Base-by-base conservation (phyloP, 2,888 invertebrate species). In the Patella ulyssiponensis region DNA sequence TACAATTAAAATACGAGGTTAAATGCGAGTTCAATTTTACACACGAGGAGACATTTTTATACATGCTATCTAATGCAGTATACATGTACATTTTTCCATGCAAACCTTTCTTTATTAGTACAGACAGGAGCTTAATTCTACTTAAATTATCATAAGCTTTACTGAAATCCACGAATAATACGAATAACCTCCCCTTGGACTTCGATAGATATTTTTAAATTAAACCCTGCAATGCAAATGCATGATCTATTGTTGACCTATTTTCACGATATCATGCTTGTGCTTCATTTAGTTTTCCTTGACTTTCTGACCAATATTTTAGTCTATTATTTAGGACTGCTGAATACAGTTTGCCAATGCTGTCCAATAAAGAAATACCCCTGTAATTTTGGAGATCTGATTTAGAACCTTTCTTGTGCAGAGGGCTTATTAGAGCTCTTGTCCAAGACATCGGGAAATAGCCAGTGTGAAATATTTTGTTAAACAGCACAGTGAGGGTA, bases 131-230 rank as follows among this genome's bases (percentile, higher is more conserved):
- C 44, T 72, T 80, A 15, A 76, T 76, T 70, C 80, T 71, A 15
- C 53, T 64, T 69, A 78, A 44, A 74, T 76, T 78, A 76, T 73
- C 74, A n/a, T 76, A 79, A 64, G 77, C 78, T 27, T 78, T 78
- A 17, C 51, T 69, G 27, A 76, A 76, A 69, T 80, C 74, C 17
- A 76, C 69, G 69, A 76, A 78, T 14, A 76, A 71, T 51, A 74
- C 75, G 53, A 27, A 78, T 23, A 80, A 54, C 15, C 64, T 64
- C 20, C 20, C 64, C 23, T 64, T 20, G 23, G 64, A 64, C 23
- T 20, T 64, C 9, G 64, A n/a, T n/a, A 64, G 23, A 64, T 64
- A 64, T 14, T 77, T 71, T 54, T 64, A 20, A 64, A 64, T 12
- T 64, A 64, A 64, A 20, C 20, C 20, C 64, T 64, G 20, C n/a